phyloP scores from a whole-genome alignment of 2,797 vertebrate genomes.

The Lophura swinhoii region DNA sequence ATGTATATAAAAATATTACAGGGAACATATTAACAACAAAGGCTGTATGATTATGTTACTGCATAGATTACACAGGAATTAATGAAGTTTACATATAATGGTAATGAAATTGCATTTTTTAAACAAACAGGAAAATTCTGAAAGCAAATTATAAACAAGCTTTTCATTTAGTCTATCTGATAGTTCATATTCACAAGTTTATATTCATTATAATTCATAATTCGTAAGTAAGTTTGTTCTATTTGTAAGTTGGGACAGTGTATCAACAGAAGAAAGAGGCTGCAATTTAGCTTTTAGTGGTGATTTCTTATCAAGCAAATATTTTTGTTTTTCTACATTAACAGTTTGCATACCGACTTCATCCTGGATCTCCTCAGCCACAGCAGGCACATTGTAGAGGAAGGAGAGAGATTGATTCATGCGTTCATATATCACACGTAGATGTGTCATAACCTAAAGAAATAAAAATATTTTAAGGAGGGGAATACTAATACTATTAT shows the following conservation, averaged over 20 bases:
- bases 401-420: conserved; percentile 98
- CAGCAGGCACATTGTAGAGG: conserved; percentile 95
- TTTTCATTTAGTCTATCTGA: not conserved
- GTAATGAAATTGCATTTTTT: not conserved
- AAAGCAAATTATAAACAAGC: not conserved
- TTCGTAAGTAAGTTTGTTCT: not conserved
- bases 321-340: not conserved
- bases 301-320: not conserved
- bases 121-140: not conserved
- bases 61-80: not conserved
- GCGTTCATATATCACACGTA: conserved; percentile 96
- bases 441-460: conserved; percentile 93
- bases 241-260: not conserved
- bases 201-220: not conserved
- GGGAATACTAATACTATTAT: not conserved
- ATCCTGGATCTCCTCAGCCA: conserved; percentile 96
- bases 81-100: not conserved
- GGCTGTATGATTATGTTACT: not conserved
- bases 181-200: not conserved
- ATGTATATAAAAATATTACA: not conserved
- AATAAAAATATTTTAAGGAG: conserved; percentile 8
- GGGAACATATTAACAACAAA: not conserved
- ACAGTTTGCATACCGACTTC: conserved; percentile 89
- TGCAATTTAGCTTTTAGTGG: not conserved
- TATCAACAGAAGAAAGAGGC: not conserved